Evolutionary conservation across 2,113 vertebrate species (phyloP).

Genomic region (Octodon degus): DNA sequence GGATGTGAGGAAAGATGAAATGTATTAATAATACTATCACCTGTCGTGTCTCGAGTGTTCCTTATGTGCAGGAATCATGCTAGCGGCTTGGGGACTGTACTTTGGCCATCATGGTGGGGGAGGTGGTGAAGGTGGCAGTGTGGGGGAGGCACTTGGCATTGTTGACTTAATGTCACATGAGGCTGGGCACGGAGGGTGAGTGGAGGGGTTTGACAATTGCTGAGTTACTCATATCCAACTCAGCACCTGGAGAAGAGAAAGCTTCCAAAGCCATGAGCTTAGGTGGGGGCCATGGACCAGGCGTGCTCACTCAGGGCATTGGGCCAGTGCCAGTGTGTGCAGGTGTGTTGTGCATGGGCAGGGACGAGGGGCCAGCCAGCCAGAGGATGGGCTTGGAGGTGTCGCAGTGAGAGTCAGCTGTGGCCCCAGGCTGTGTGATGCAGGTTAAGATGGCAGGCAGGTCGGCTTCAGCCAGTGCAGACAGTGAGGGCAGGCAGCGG

Average conservation of each 20-base stretch:
- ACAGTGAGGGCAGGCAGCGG: neutral
- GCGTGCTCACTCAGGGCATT: neutral
- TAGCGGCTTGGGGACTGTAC: neutral
- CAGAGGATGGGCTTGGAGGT: accelerated
- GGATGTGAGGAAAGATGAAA: neutral
- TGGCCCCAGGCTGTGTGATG: neutral
- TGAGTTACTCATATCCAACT: neutral
- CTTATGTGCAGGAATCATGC: neutral
- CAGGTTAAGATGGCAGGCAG: neutral
- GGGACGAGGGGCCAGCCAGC: neutral
- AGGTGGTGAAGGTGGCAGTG: neutral
- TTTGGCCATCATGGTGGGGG: neutral
- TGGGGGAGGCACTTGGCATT: neutral
- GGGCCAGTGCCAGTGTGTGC: neutral
- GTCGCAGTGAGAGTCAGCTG: neutral
- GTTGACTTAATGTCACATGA: neutral
- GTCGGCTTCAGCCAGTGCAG: accelerated
- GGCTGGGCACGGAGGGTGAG: neutral
- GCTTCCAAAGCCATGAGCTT: neutral
- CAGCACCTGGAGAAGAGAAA: neutral
- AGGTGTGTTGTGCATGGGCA: neutral
- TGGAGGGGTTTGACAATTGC: neutral
- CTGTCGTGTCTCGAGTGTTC: neutral
- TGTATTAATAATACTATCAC: neutral
- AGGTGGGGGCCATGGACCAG: neutral